phyloP scores from a whole-genome alignment of 2,888 invertebrate species.

The Camponotus fellah region DNA sequence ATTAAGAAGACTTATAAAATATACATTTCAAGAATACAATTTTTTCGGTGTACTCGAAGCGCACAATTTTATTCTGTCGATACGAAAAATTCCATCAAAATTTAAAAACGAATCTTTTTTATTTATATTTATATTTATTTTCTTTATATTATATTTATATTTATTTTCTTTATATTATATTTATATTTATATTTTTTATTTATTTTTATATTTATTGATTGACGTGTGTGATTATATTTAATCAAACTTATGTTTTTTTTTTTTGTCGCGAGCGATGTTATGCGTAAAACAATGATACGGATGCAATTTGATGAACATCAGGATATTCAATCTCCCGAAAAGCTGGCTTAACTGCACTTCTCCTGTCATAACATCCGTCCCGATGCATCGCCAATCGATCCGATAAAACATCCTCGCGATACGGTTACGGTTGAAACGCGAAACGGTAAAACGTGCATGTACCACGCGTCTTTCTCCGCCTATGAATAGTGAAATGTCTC shows the following conservation, averaged over 20 bases:
- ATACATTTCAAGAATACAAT: too few species aligned
- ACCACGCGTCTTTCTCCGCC: constrained; percentile 26
- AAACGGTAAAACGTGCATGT: constrained; percentile 11
- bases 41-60: too few species aligned
- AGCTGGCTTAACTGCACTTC: constrained; percentile 34
- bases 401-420: not conserved
- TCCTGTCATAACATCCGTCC: constrained; percentile 30
- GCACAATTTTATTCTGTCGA: constrained; percentile 1
- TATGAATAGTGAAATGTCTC: constrained; percentile 47
- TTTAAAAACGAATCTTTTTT: not conserved
- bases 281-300: not conserved
- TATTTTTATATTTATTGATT: not conserved
- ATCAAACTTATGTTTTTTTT: not conserved
- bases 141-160: not conserved
- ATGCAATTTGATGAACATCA: constrained; percentile 25
- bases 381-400: constrained; percentile 16
- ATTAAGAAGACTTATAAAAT: too few species aligned
- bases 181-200: not conserved
- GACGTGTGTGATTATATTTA: not conserved
- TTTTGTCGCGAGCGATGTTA: not conserved
- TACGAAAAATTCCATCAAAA: not conserved
- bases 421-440: constrained; percentile 31
- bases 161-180: not conserved
- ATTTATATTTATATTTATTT: not conserved
- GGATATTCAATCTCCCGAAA: constrained; percentile 2